These are phyloP conservation scores for Eristalis pertinax DNA, from an alignment of 2,888 invertebrate genomes.

Conservation along the genomic window DNA sequence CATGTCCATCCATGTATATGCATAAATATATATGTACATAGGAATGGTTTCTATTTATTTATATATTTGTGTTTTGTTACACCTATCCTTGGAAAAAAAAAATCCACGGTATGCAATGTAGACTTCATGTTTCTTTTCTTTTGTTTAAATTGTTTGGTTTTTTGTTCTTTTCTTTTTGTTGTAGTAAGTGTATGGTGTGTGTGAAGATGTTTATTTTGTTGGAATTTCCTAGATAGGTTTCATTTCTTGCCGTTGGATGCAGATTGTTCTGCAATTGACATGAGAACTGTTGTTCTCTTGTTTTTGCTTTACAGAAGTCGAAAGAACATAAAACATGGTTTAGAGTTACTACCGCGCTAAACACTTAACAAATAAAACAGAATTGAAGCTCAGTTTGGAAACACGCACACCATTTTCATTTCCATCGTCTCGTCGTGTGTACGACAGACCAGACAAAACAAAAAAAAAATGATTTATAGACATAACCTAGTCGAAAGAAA, in stretches of 20 bases:
- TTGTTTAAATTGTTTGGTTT: background rate
- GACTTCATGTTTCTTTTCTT: slow-evolving; percentile 9
- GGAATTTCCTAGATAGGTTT: slow-evolving; percentile 9
- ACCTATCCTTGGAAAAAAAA: slow-evolving; percentile 10
- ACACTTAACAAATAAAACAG: too few relatives aligned
- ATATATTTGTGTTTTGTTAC: slow-evolving; percentile 7
- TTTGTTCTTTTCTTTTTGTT: background rate
- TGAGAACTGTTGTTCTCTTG: slow-evolving; percentile 8
- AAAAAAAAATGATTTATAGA: background rate
- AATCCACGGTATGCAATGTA: slow-evolving; percentile 30
- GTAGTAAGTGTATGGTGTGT: background rate
- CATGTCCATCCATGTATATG: background rate
- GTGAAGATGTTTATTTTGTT: background rate
- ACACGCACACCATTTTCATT: too few relatives aligned
- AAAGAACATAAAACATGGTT: background rate
- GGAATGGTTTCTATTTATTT: background rate
- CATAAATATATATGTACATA: background rate
- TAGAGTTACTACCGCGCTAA: too few relatives aligned
- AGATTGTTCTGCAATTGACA: slow-evolving; percentile 58
- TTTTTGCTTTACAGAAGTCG: slow-evolving; percentile 8
- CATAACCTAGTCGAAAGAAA: background rate
- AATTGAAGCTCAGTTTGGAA: too few relatives aligned
- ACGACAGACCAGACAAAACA: background rate
- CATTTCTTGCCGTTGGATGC: background rate
- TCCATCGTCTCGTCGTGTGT: too few relatives aligned